Percentiles rank a stretch among this genome's conserved stretches.
These are phyloP conservation scores for Percopsis omiscomaycus DNA, from an alignment of 2,797 vertebrate species.

Conservation along the genomic window DNA sequence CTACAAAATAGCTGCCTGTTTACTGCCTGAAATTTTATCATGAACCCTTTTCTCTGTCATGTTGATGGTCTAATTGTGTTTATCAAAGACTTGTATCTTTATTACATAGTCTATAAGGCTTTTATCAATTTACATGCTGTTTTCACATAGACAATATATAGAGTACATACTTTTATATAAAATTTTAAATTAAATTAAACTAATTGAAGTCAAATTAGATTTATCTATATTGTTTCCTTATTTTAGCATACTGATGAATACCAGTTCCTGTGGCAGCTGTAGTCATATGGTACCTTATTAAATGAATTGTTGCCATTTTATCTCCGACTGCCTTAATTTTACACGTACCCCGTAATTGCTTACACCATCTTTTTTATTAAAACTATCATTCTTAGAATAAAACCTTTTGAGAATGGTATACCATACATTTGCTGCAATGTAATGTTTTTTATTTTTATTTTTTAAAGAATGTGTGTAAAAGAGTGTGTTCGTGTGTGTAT, in stretches of 20 bases:
- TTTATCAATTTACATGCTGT: slow-evolving; percentile 10
- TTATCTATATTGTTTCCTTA: slow-evolving; percentile 1
- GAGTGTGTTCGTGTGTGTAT: too few relatives aligned
- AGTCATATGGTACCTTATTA: slow-evolving; percentile 20
- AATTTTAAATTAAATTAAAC: too few relatives aligned
- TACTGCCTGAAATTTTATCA: not conserved
- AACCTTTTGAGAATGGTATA: slow-evolving; percentile 3
- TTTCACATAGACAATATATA: slow-evolving; percentile 8
- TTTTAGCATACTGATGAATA: slow-evolving; percentile 4
- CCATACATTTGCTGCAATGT: slow-evolving; percentile 3
- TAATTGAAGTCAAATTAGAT: not conserved
- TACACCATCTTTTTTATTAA: slow-evolving; percentile 10
- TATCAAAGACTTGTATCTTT: slow-evolving; percentile 14
- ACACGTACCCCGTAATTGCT: slow-evolving; percentile 8
- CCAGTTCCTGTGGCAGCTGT: slow-evolving; percentile 38
- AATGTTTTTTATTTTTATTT: not conserved
- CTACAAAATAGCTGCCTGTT: not conserved
- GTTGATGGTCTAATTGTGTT: not conserved
- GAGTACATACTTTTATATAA: slow-evolving; percentile 11
- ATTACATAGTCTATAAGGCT: slow-evolving; percentile 24
- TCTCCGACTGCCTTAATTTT: slow-evolving; percentile 24
- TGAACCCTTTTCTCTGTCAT: too few relatives aligned
- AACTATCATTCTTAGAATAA: slow-evolving; percentile 7
- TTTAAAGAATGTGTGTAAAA: not conserved
- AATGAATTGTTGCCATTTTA: slow-evolving; percentile 15